Conservation (phyloP, 1,140 invertebrate species). For the Camponotus pennsylvanicus region DNA sequence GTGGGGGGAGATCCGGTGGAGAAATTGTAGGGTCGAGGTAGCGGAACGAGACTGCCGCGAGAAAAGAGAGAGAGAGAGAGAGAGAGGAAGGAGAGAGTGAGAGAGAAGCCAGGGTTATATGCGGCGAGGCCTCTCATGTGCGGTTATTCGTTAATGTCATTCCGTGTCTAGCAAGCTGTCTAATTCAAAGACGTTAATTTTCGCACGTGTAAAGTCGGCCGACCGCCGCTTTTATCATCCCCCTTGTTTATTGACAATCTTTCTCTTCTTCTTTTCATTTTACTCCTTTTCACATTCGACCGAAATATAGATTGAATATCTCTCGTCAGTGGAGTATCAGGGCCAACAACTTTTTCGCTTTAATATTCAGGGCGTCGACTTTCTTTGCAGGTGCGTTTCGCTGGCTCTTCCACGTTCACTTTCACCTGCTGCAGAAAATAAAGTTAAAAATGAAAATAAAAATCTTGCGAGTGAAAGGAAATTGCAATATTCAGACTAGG, state of each 20-base stretch:
- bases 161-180: conserved; percentile 70
- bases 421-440: not conserved
- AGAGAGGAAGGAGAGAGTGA: no score
- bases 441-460: not conserved
- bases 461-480: not conserved
- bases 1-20: conserved; percentile 31
- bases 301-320: not conserved
- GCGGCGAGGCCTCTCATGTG: conserved; percentile 73
- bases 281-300: not conserved
- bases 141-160: conserved; percentile 83
- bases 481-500: not conserved
- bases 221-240: not conserved
- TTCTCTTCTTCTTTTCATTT: no score
- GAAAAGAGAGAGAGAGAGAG: conserved; percentile 18
- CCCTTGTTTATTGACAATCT: no score
- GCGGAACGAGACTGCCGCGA: conserved; percentile 20
- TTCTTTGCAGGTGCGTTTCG: no score
- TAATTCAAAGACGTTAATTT: conserved; percentile 63
- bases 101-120: not conserved
- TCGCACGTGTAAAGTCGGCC: not conserved
- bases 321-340: not conserved
- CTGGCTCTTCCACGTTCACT: no score
- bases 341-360: not conserved
- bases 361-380: not conserved
- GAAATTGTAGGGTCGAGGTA: conserved; percentile 40